Evolutionary conservation across 2,797 vertebrate species (phyloP).

Genomic region (Cetoscarus ocellatus): DNA sequence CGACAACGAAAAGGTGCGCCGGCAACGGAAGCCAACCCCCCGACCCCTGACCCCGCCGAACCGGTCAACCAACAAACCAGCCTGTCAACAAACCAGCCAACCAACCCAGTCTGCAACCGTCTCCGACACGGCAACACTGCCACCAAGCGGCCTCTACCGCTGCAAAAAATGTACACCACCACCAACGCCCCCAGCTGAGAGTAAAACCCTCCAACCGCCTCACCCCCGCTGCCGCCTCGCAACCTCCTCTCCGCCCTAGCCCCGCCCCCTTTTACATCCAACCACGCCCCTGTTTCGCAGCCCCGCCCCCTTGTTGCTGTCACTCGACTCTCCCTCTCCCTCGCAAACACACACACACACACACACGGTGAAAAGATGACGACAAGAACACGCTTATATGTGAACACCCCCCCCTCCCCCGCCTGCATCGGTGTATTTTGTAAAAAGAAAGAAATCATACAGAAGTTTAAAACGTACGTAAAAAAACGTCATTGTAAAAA

Average conservation of each 20-base stretch:
- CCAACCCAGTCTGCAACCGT: constrained; percentile 72
- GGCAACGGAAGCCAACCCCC: constrained; percentile 50
- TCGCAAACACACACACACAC: constrained; percentile 50
- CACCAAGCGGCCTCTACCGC: constrained; percentile 59
- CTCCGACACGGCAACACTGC: constrained; percentile 79
- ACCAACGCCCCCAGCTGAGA: constrained; percentile 64
- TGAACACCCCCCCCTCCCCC: constrained; percentile 70
- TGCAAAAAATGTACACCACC: constrained; percentile 60
- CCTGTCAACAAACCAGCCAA: constrained; percentile 56
- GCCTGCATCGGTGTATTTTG: constrained; percentile 98
- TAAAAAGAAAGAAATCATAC: constrained; percentile 87
- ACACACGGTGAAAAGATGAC: constrained; percentile 56
- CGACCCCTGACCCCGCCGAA: constrained; percentile 18
- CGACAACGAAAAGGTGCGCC: constrained; percentile 53
- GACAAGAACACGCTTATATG: constrained; percentile 48
- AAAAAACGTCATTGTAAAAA: constrained; percentile 78
- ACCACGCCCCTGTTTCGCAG: constrained; percentile 66
- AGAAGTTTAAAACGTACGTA: constrained; percentile 83
- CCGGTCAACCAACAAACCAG: constrained; percentile 43
- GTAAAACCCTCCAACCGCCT: constrained; percentile 36
- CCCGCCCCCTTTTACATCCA: constrained; percentile 37
- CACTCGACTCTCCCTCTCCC: constrained; percentile 67
- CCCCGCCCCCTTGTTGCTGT: constrained; percentile 76
- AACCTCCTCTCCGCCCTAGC: constrained; percentile 11
- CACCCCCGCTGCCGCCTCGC: constrained; percentile 48